Evolutionary conservation across 2,113 vertebrate species (phyloP), one percentile per base, ranked within the genome.

Genomic region (Natator depressus): DNA sequence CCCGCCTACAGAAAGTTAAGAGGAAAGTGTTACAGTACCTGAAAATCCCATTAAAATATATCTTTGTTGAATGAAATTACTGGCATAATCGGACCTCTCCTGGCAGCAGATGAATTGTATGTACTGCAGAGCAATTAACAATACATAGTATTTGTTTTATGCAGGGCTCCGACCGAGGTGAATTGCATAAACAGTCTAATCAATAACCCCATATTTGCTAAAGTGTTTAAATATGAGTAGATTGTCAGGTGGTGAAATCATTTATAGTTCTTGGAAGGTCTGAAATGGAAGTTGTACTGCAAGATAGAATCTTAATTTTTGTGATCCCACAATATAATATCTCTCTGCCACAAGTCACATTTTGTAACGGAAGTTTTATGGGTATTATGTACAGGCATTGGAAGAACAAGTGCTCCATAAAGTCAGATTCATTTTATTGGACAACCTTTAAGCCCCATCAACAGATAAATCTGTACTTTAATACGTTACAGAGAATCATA

Each of bases 401-500:
- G 75, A 42, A 29, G 46, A 78, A 78, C 75, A 47, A 16, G 75
- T 27, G 42, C 42, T 78, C 24, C 75, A 78, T 78, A 42, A 72
- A 78, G 49, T 51, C 31, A 51, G 49, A 31, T 80, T 80, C 9
- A n/a, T 80, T 51, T 51, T 51, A 51, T n/a, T 84, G 10, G 55
- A 2, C 65, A 87, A 35, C 76, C 78, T 31, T 78, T 79, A 90
- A 90, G 47, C 84, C 76, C 54, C 38, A 46, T 94, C 65, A 89
- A 76, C 91, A 89, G 88, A 95, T 91, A 50, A 72, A 14, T 95
- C 79, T 91, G 55, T 86, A 79, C 85, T 88, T 94, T 80, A 94
- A 82, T 94, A 80, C 46, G 91, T 42, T 79, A 47, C 25, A 38
- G 24, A 92, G 53, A 72, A 93, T 84, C 24, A 81, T 84, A 72